Evolutionary conservation across 35 echinoderm and acorn worm species (phyloP), one percentile per base, ranked within the genome.

Genomic region (Apostichopus parvimensis): DNA sequence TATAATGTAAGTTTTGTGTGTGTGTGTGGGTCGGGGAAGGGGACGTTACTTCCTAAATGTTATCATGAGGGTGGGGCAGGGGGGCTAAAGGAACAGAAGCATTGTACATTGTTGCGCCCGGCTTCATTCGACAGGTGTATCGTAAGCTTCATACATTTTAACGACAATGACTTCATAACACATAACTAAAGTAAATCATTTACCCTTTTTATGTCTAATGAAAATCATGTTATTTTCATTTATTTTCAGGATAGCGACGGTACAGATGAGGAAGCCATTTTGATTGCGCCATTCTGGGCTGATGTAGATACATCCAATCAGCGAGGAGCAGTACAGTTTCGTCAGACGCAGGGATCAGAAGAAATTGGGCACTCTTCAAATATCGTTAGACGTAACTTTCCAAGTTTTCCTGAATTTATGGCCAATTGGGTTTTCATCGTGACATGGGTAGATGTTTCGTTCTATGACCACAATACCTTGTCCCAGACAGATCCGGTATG

Each of bases 281-380:
- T 93, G 8, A 78, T 93, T 26, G 82, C 92, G 7, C 92, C 92
- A 15, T 93, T 93, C 54, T 93, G 92, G 92, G 92, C 92, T 57
- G 92, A 93, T 89, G 83, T 88, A 5, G 83, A 93, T 21, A 87
- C 82, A n/a, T 58, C 77, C 4, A 83, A 53, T 26, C 53, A 55
- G 11, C 53, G 92, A 77, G 92, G 92, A 6, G 56, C 23, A 24
- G 54, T 93, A 10, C 54, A 17, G 8, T 93, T 28, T 15, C 58
- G 92, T 6, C 81, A 93, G 55, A 68, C 56, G 4, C 17, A 10
- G 4, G 54, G 15, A 9, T 24, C 23, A 13, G 15, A n/a, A 4
- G 23, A 52, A 5, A 17, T 83, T 24, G 18, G 13, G 20, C 22
- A 78, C 9, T 17, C 58, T 22, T 56, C 88, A 18, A 25, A 22